Conservation (phyloP, 2,888 invertebrate species). For the Ctenicera cuprea region DNA sequence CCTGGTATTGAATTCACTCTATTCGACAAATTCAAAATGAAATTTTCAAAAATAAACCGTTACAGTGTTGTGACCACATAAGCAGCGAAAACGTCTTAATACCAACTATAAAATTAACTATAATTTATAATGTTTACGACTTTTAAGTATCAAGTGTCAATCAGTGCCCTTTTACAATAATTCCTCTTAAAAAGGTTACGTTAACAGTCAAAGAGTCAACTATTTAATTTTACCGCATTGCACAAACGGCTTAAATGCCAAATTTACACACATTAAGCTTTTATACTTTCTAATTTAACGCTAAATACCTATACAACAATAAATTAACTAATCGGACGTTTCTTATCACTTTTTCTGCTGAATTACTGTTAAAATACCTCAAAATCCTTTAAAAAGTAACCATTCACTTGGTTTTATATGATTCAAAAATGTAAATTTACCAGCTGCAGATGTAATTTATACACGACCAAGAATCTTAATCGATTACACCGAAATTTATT, state of each 20-base stretch:
- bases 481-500: constrained; percentile 17
- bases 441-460: constrained; percentile 5
- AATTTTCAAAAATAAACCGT: too few relatives aligned
- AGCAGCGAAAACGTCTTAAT: too few relatives aligned
- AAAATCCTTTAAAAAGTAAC: constrained; percentile 4
- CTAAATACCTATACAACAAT: constrained; percentile 16
- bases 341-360: constrained; percentile 16
- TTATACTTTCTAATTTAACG: constrained; percentile 24
- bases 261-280: constrained; percentile 3
- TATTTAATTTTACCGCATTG: constrained; percentile 3
- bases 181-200: neutral
- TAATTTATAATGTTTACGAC: too few relatives aligned
- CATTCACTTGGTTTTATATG: constrained; percentile 11
- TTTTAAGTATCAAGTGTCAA: too few relatives aligned
- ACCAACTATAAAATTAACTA: too few relatives aligned
- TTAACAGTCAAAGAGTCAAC: neutral
- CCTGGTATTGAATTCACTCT: too few relatives aligned
- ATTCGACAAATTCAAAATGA: too few relatives aligned
- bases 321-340: constrained; percentile 5
- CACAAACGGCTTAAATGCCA: constrained; percentile 2
- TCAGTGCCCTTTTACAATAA: neutral
- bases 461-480: constrained; percentile 9
- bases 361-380: constrained; percentile 20
- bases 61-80: too few relatives aligned
- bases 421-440: constrained; percentile 21